Evolutionary conservation across 1,140 invertebrate genomes (phyloP), one percentile per base, ranked within the genome.

Genomic region (Anoplophora glabripennis): DNA sequence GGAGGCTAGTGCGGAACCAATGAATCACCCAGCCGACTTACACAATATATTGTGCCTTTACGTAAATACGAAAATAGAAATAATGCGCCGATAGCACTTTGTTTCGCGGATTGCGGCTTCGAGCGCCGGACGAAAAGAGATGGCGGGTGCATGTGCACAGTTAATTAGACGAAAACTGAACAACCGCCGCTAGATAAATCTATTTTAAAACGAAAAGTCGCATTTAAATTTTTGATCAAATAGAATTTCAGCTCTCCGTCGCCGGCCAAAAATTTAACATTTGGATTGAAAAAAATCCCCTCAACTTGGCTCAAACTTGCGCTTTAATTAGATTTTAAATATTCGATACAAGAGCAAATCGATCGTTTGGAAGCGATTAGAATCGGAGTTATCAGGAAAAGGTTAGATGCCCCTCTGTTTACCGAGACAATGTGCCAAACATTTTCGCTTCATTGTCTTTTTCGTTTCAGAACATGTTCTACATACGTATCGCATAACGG

Each of bases 181-280:
- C 35, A 37, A 52, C 36, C 34, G 35, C 34, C 12, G 40, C 33
- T 38, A 52, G 36, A 52, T 52, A 52, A 52, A 52, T 54, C 52
- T 54, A 54, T 54, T 54, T 54, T 54, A 54, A 54, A 21, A 38
- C 38, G 15, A 44, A 54, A 54, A 54, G 52, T 28, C 17, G 9
- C 14, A 18, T 54, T 54, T 44, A 21, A 21, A 54, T 54, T 54
- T 54, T 54, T 44, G 52, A 54, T 54, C 52, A 44, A 54, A 54
- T 54, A 54, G 52, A 54, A 54, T 54, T 54, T 54, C 52, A 12
- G n/a, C 11, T 42, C 38, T 11, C 38, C 15, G 41, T 28, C 34
- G 40, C 18, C 52, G 35, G 55, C 55, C 55, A 57, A 57, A 57
- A 57, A 57, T 57, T 57, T 57, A 48, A 48, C 55, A 57, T 57